Evolutionary conservation across 2,797 vertebrate genomes (phyloP).

Genomic region (Sebastes baramenuke): DNA sequence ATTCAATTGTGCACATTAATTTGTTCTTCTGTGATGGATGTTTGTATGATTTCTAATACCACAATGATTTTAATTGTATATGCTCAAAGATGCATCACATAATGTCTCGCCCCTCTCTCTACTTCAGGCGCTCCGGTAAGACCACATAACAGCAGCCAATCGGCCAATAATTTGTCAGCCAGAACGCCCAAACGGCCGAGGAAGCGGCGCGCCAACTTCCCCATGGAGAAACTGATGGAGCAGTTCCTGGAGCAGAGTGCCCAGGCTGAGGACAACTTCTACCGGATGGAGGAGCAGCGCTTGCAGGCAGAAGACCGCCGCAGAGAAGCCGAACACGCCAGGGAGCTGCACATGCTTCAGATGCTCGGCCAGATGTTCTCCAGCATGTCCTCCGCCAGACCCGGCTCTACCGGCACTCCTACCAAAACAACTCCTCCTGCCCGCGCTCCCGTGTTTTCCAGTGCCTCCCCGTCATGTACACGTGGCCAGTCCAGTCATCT

Average conservation of each 20-base stretch:
- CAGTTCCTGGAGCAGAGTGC: slow-evolving; percentile 91
- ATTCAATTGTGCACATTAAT: not conserved
- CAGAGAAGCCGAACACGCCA: slow-evolving; percentile 86
- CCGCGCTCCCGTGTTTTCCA: slow-evolving; percentile 69
- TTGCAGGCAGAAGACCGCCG: slow-evolving; percentile 89
- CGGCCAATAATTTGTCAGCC: slow-evolving; percentile 70
- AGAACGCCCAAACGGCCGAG: slow-evolving; percentile 83
- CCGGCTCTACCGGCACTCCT: slow-evolving; percentile 69
- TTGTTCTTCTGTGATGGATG: not conserved
- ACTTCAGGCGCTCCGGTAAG: slow-evolving; percentile 66
- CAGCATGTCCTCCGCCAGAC: slow-evolving; percentile 77
- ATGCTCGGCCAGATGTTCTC: slow-evolving; percentile 93
- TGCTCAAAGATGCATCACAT: not conserved
- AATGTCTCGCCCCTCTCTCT: slow-evolving; percentile 6
- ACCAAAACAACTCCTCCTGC: slow-evolving; percentile 36
- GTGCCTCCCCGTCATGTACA: slow-evolving; percentile 63
- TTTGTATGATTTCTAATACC: not conserved
- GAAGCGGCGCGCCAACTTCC: slow-evolving; percentile 86
- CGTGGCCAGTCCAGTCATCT: slow-evolving; percentile 76
- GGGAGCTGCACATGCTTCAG: slow-evolving; percentile 92
- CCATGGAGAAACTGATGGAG: slow-evolving; percentile 92
- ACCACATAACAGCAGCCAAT: slow-evolving; percentile 74
- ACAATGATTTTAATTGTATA: not conserved
- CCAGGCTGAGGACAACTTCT: slow-evolving; percentile 90
- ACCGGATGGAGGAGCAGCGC: slow-evolving; percentile 89